Conservation (phyloP, 2,113 vertebrate genomes). For the Oreotrochilus melanogaster region DNA sequence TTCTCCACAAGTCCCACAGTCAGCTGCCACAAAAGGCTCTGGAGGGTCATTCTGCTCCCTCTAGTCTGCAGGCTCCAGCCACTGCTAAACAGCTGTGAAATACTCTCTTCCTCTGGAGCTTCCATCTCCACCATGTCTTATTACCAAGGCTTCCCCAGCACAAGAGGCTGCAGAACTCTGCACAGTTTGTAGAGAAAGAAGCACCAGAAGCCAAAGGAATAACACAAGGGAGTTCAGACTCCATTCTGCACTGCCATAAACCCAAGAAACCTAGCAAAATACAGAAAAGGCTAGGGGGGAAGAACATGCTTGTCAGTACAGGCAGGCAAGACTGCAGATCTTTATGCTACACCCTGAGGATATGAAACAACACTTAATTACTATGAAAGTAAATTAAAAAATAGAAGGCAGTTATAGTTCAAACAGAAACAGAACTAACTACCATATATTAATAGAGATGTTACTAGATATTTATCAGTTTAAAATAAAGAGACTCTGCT, state of each 20-base stretch:
- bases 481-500: background rate
- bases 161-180: background rate
- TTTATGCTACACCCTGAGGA: background rate
- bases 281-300: background rate
- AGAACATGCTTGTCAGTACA: background rate
- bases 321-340: background rate
- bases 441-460: background rate
- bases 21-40: background rate
- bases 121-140: background rate
- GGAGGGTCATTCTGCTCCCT: background rate
- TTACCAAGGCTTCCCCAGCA: rapidly evolving
- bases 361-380: slow-evolving; percentile 62
- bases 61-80: background rate
- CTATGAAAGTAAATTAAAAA: slow-evolving; percentile 51
- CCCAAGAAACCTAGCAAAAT: background rate
- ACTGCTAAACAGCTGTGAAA: background rate
- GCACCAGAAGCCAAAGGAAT: background rate
- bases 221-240: background rate
- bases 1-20: rapidly evolving
- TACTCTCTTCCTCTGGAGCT: background rate
- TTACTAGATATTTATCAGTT: slow-evolving; percentile 1
- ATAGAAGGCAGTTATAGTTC: slow-evolving; percentile 24
- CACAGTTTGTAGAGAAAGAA: background rate
- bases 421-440: slow-evolving; percentile 31
- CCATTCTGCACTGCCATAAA: background rate